Evolutionary conservation across 2,888 invertebrate genomes (phyloP), one percentile per base, ranked within the genome.

Genomic region (Creontiades dilutus): DNA sequence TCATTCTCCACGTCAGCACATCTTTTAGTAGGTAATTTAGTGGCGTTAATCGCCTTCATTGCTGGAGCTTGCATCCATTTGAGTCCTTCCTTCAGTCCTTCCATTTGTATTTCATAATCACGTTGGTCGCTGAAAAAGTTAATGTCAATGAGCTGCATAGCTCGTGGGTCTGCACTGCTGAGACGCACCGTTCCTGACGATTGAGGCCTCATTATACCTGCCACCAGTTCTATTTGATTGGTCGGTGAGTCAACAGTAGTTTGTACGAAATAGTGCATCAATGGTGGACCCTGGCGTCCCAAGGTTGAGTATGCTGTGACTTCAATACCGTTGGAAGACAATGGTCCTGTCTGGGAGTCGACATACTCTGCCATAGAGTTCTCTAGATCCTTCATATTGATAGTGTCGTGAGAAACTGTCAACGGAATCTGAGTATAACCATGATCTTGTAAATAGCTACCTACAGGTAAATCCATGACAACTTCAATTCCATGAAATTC

Each of bases 171-270:
- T 0, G 92, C 94, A 84, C 95, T 94, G 92, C 94, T 94, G 13
- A 97, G 93, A 92, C 95, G 95, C 16, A 97, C 93, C 89, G 94
- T 93, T 0, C 97, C 97, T 3, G 94, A 94, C 37, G 96, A 96
- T 92, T 94, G 95, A 0, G 96, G 96, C 19, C 87, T 87, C 46
- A 87, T 46, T 16, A 76, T 47, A 2, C 75, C 47, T 14, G 47
- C 23, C 7, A 23, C 23, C 12, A 87, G 11, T 14, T 28, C 47
- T 0, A 27, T 14, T 16, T 14, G 3, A 14, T 52, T 52, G 13
- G 13, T 16, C 16, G 13, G 13, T 52, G 52, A 52, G 52, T 52
- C 52, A 16, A 16, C 52, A 13, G 16, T 52, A 16, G 52, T 52
- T 16, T 13, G 1, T 14, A 52, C 13, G 16, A 52, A 14, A 1